Base-by-base conservation (phyloP, 2,888 invertebrate genomes). In the Sinotaia quadrata region DNA sequence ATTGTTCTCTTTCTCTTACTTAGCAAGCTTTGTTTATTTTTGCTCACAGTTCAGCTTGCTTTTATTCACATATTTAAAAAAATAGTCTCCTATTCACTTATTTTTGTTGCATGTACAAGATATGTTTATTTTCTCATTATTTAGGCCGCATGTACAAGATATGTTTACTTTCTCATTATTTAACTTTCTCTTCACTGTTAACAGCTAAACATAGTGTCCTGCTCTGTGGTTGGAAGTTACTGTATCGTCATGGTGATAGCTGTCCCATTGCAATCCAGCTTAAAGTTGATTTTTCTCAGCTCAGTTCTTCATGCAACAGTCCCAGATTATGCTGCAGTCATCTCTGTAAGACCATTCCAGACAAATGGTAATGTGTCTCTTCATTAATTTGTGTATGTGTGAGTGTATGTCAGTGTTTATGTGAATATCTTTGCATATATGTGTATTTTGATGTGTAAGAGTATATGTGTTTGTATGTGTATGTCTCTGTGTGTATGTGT, bases 271-370 rank as follows among this genome's bases (percentile, higher is more conserved):
- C 92, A 92, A 31, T 91, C 92, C 36, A 91, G 91, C 87, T 86
- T 94, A 76, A 92, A 92, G 78, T 93, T 92, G 82, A 92, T 94
- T 41, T 78, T 93, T 2, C 89, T 93, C 27, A 93, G 93, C 80
- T 89, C 91, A 0, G 84, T 93, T n/a, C 88, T 93, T 73, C 90
- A 93, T 73, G 91, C 91, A 0, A 90, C 91, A 0, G 90, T 92
- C 12, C 81, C 89, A 0, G 87, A 70, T 12, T 83, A 78, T 70
- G 41, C 74, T 7, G 65, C 69, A 18, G 77, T 79, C 8, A 66
- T 71, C 33, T 69, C 76, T 2, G 72, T 78, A 10, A 72, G 73
- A 27, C 82, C 81, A 5, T 81, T 75, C 57, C 70, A 74, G 18
- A 54, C 67, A 2, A 71, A 68, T 69, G 82, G 83, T 83, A 61